phyloP scores from a whole-genome alignment of 2,113 vertebrate species.

The Cacatua alba region DNA sequence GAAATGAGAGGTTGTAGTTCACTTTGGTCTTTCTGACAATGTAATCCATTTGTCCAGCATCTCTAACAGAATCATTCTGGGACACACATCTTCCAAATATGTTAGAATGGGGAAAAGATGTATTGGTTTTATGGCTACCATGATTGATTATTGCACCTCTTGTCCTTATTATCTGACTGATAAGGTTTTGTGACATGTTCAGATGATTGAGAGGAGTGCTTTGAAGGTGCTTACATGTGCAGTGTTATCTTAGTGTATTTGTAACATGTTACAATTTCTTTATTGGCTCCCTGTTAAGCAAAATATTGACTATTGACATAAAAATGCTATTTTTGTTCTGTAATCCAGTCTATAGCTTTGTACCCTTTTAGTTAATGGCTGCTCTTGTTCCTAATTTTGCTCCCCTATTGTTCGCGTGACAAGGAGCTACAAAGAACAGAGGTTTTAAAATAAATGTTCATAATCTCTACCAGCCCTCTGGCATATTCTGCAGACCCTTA shows the following conservation, averaged over 20 bases:
- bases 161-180: slow-evolving; percentile 16
- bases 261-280: slow-evolving; percentile 54
- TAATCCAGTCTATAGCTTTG: slow-evolving; percentile 21
- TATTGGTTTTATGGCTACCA: background rate
- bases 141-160: slow-evolving; percentile 34
- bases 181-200: background rate
- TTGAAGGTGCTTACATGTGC: slow-evolving; percentile 9
- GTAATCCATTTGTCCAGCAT: background rate
- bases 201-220: background rate
- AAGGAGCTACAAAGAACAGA: slow-evolving; percentile 53
- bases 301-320: slow-evolving; percentile 69
- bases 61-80: background rate
- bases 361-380: slow-evolving; percentile 56
- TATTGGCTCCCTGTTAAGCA: slow-evolving; percentile 75
- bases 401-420: slow-evolving; percentile 66
- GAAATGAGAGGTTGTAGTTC: background rate
- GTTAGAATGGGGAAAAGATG: background rate
- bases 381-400: slow-evolving; percentile 51
- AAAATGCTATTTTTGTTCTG: slow-evolving; percentile 72
- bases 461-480: slow-evolving; percentile 71
- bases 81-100: background rate
- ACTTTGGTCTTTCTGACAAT: background rate
- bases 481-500: slow-evolving; percentile 67
- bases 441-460: slow-evolving; percentile 70
- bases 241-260: slow-evolving; percentile 33